Evolutionary conservation across 2,888 invertebrate species (phyloP), one percentile per base, ranked within the genome.

Genomic region (Perdita meconis): DNA sequence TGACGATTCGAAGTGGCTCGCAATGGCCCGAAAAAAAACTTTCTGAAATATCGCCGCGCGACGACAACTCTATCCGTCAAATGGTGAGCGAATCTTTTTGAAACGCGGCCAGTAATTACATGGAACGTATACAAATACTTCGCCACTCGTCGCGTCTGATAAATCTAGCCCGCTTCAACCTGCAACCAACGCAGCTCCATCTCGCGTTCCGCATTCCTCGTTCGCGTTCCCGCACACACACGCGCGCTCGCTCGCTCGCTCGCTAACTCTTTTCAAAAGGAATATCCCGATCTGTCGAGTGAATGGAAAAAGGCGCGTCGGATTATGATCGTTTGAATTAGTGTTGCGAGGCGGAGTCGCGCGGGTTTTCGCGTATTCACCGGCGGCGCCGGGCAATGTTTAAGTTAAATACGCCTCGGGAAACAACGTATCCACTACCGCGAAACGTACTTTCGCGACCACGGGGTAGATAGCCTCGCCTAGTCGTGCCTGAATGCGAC

Each of bases 311-410:
- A 47, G 26, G 22, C 59, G 30, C 36, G 53, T 42, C 47, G 72
- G 60, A 55, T 74, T 56, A 42, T 22, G 56, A 74, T 73, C 64
- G 51, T 64, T 73, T 51, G 74, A 74, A 74, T 74, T 64, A 64
- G 50, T 36, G 64, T 38, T 42, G 51, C 56, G 30, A 47, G 51
- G 24, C 57, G 51, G 40, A 38, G 44, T 36, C 36, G 60, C 30
- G 30, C 1, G 6, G 53, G 16, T 47, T 44, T 34, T 10, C 38
- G 36, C 60, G 34, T 16, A 56, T 65, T 65, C 55, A 40, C 16
- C 44, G 36, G 16, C 59, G n/a, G 44, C 36, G 42, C 16, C n/a
- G n/a, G 2, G 30, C 30, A 40, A 59, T 51, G 22, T 63, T 61
- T 30, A 59, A 72, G 71, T 60, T 56, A 63, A 71, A 73, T 38